phyloP scores from a whole-genome alignment of 2,888 invertebrate genomes.

The Drosophila prostipennis region DNA sequence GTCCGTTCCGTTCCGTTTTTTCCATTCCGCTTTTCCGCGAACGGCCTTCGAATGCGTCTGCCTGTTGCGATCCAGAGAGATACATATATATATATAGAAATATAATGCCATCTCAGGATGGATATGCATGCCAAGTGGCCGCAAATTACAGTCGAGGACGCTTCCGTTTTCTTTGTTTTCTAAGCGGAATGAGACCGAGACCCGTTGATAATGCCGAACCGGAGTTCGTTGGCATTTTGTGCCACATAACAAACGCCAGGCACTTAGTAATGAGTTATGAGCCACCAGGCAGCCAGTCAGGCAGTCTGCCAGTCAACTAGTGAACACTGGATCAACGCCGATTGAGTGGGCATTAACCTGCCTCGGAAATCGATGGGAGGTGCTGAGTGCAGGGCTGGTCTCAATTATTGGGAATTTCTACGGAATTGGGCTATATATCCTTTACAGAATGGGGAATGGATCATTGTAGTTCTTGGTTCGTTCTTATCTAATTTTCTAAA shows the following conservation, averaged over 20 bases:
- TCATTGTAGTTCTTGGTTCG: no score
- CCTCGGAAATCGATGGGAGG: constrained; percentile 9
- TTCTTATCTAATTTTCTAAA: no score
- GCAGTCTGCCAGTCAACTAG: constrained; percentile 30
- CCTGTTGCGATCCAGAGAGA: background rate
- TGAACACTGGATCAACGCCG: constrained; percentile 37
- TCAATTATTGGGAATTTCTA: constrained; percentile 14
- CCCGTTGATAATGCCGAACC: constrained; percentile 22
- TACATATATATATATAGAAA: background rate
- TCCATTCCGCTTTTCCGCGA: background rate
- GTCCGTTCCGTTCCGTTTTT: background rate
- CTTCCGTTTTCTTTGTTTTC: constrained; percentile 67
- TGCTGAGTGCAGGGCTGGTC: constrained; percentile 9
- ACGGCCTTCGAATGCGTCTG: constrained; percentile 16
- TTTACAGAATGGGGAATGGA: no score
- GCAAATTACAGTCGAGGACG: constrained; percentile 73
- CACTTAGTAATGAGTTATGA: constrained; percentile 66
- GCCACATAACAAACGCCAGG: constrained; percentile 71
- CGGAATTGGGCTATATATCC: no score
- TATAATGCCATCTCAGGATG: constrained; percentile 4
- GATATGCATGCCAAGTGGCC: constrained; percentile 74
- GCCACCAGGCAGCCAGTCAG: constrained; percentile 43
- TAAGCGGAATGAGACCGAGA: constrained; percentile 36
- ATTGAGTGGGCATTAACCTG: constrained; percentile 28
- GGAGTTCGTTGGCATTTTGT: constrained; percentile 71